Evolutionary conservation across 2,113 vertebrate species (phyloP), one percentile per base, ranked within the genome.

Genomic region (Coptodon rendalli): DNA sequence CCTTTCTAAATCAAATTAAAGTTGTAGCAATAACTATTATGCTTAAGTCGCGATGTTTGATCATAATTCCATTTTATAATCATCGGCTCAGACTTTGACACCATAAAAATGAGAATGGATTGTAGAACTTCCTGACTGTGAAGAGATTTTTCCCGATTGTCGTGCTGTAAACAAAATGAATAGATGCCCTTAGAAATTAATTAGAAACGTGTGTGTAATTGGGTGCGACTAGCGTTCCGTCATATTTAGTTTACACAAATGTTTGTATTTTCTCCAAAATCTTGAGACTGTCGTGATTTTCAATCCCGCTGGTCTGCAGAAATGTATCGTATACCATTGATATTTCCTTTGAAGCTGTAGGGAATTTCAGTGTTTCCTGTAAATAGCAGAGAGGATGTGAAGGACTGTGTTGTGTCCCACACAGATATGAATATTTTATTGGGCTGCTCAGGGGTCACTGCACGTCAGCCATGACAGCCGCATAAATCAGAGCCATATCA

Each of bases 361-460:
- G 34, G 19, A 38, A 38, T 40, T 57, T 83, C 24, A 9, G 43
- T 24, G 78, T 83, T 85, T 61, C 38, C 34, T 87, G 68, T 84
- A 36, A 86, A 89, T 17, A 85, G 43, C 24, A 24, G 19, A 2
- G 68, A 45, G 53, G 17, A 54, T 19, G 81, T 71, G 63, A 24
- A 48, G 81, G 48, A 36, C 48, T 45, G 82, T 3, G 38, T 57
- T n/a, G 68, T 87, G 89, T 86, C 59, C 52, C 16, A 36, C 80
- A 29, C 38, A 83, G 80, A 94, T 91, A 93, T 92, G 90, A 94
- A 92, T 93, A 90, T 94, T 93, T 91, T 89, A 95, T 88, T 86
- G 83, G 56, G 36, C 71, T 57, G 79, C 61, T 90, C 57, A 85
- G 79, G 90, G 92, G 90, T 93, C 86, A 89, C 57, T 86, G 91